Base-by-base conservation (phyloP, 2,888 invertebrate genomes). In the Cosmia pyralina region DNA sequence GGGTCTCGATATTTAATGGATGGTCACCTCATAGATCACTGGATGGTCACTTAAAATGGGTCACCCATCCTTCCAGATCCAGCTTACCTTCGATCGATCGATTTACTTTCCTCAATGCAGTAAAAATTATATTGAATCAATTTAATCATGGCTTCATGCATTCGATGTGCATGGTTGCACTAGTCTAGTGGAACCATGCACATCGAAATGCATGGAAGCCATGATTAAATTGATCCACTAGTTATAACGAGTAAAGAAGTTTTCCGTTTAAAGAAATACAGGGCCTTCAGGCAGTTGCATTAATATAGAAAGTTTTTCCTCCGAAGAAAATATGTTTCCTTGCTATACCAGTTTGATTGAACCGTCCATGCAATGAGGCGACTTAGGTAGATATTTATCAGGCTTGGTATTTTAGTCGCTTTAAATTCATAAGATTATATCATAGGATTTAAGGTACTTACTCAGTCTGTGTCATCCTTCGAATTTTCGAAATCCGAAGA, bases 231-330 rank as follows among this genome's bases (percentile, higher is more conserved):
- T 2, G 28, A 28, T 28, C 3, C 19, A 22, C n/a, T 46, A 19
- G 19, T 52, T 44, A 53, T 63, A 55, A 72, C 55, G 34, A 22
- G 75, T 44, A 44, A 28, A 28, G 34, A 52, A 58, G 4, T 71
- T 68, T 71, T 60, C 60, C 58, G 5, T 63, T 72, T 69, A 68
- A 46, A 65, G 77, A 46, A 65, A 73, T 57, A 68, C 68, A 50
- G 68, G 62, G 34, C 41, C 65, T 77, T 70, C 69, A 79, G 44
- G 28, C 38, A 46, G 5, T 57, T 28, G 64, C 68, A 65, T 76
- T 75, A 41, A 57, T 76, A 55, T 28, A 68, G 13, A 70, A 50
- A 59, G 55, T 58, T 81, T 81, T 75, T 70, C 44, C 41, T 50
- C 19, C 5, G 0, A 58, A 65, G 59, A 22, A 58, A 77, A 44